Evolutionary conservation across 2,888 invertebrate species (phyloP), one percentile per base, ranked within the genome.

Genomic region (Harpalus rubripes): DNA sequence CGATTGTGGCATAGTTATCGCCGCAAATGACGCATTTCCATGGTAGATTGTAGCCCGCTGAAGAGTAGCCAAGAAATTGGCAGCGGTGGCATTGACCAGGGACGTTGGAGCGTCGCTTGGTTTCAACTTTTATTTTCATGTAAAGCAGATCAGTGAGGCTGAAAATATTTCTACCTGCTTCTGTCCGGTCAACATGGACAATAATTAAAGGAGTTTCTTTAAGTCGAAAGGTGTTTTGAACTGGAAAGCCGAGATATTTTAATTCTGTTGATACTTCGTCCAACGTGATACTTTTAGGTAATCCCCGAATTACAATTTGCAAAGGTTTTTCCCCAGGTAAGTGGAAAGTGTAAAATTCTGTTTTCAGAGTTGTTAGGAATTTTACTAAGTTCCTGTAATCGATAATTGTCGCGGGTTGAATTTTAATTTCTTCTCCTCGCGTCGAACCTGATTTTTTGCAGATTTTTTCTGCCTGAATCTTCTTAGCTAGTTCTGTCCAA

Each of bases 361-460:
- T n/a, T n/a, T n/a, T n/a, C n/a, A n/a, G n/a, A n/a, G n/a, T n/a
- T n/a, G n/a, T n/a, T n/a, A n/a, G n/a, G n/a, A 41, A 41, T 41
- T 58, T 58, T n/a, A 58, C 58, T 7, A 58, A 12, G 15, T 58
- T 58, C 12, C 58, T 58, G 58, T 58, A 58, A 12, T 58, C 58
- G 6, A 5, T 4, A 4, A 58, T 58, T 4, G 58, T n/a, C 12
- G 5, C 58, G 12, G 12, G 58, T 58, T 58, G 58, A 58, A 58
- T 58, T 58, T 58, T 58, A 7, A 58, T 58, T 58, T 58, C 58
- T 15, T 58, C 58, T 6, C 58, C 58, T 58, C 15, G 6, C 6
- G 58, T 58, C 7, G 7, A 12, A 4, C n/a, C 5, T 10, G 58
- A 58, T 15, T 58, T 58, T 4, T 7, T 58, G 5, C 12, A 7